These are phyloP conservation scores for Ceryle rudis DNA, from an alignment of 2,797 vertebrate genomes.

Conservation along the genomic window DNA sequence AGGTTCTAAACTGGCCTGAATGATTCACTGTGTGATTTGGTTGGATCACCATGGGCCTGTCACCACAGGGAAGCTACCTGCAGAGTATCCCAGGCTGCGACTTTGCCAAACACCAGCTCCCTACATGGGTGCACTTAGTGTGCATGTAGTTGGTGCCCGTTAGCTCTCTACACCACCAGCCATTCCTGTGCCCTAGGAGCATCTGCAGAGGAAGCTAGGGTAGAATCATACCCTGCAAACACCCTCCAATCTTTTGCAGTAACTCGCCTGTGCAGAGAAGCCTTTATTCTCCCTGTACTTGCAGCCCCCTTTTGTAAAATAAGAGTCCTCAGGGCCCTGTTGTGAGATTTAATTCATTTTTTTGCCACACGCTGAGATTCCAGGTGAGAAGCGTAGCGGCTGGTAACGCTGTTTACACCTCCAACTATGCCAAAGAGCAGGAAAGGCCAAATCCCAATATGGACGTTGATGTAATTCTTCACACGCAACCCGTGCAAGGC, in stretches of 20 bases:
- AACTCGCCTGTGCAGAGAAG: not conserved
- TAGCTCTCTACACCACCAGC: not conserved
- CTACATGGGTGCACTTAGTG: not conserved
- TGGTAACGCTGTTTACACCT: conserved; percentile 46
- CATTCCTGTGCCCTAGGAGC: not conserved
- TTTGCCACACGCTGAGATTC: conserved; percentile 33
- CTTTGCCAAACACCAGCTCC: not conserved
- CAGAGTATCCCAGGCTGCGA: not conserved
- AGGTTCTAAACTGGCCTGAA: not conserved
- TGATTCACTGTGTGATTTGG: not conserved
- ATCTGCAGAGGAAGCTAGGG: not conserved
- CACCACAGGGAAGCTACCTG: not conserved
- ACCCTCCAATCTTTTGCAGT: not conserved
- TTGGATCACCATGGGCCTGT: not conserved
- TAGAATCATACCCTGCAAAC: not conserved
- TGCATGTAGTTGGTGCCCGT: not conserved
- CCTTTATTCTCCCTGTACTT: not conserved
- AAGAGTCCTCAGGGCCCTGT: conserved; percentile 21
- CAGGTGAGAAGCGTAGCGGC: conserved; percentile 31
- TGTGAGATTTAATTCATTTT: conserved; percentile 65
- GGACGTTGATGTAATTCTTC: conserved; percentile 7
- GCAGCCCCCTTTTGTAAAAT: conserved; percentile 25
- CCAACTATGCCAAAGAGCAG: not conserved
- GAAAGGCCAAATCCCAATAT: conserved; percentile 9
- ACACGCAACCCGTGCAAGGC: not conserved